phyloP scores from a whole-genome alignment of 2,113 vertebrate genomes.

The Oncorhynchus keta region DNA sequence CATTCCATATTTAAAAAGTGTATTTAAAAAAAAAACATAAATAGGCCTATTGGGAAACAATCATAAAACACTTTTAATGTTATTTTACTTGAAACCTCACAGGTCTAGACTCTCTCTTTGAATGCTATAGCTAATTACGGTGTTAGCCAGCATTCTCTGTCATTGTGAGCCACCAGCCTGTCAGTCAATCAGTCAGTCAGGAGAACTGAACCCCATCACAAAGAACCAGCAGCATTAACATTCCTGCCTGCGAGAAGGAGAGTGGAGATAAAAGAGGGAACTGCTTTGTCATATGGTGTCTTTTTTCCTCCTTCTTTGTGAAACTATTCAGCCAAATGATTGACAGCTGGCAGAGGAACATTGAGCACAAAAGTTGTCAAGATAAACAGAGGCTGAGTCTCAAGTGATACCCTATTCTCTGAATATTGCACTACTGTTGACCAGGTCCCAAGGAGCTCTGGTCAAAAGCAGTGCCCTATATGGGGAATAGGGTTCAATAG shows the following conservation, averaged over 20 bases:
- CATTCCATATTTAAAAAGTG: too few relatives aligned
- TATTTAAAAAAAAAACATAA: too few relatives aligned
- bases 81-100: too few relatives aligned
- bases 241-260: conserved; percentile 52
- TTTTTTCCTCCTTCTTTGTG: conserved; percentile 21
- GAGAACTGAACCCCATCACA: conserved; percentile 54
- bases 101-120: too few relatives aligned
- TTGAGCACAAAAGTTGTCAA: not conserved
- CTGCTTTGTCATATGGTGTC: conserved; percentile 32
- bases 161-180: not conserved
- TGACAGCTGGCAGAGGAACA: not conserved
- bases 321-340: conserved; percentile 17
- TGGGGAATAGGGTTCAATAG: too few relatives aligned
- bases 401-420: not conserved
- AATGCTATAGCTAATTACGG: too few relatives aligned
- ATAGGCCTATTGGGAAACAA: too few relatives aligned
- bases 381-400: not conserved
- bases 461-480: too few relatives aligned
- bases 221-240: conserved; percentile 61
- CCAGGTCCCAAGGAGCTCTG: too few relatives aligned
- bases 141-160: conserved; percentile 17
- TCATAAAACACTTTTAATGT: too few relatives aligned
- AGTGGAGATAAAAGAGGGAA: conserved; percentile 47
- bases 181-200: conserved; percentile 27
- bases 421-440: too few relatives aligned